A percentile compares a stretch with the other conserved stretches of the same genome.
phyloP scores from a whole-genome alignment of 2,113 vertebrate genomes.

The Myrmophylax atrothorax region DNA sequence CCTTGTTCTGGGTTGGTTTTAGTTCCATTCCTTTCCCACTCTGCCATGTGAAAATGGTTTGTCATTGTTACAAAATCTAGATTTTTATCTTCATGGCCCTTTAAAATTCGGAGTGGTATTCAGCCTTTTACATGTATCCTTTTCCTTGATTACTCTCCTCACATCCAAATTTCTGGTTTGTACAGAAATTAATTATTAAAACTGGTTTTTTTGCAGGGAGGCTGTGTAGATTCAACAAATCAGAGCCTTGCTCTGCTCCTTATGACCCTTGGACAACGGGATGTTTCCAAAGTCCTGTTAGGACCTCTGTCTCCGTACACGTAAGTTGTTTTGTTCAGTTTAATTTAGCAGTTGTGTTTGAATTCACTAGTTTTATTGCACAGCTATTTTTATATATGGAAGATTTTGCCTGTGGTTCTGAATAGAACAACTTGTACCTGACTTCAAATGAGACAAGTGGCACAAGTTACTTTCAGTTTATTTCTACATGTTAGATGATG shows the following conservation, averaged over 20 bases:
- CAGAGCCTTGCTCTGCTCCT: conserved; percentile 91
- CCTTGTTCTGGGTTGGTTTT: not conserved
- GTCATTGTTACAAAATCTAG: not conserved
- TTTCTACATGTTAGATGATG: not conserved
- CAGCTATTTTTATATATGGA: not conserved
- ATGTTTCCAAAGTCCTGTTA: conserved; percentile 94
- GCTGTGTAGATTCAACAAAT: conserved; percentile 94
- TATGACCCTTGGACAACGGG: conserved; percentile 96
- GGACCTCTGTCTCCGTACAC: conserved; percentile 95
- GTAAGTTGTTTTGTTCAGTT: conserved; percentile 79
- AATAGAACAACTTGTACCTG: not conserved
- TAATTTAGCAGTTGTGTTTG: not conserved
- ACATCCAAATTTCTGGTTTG: conserved; percentile 41
- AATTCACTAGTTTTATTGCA: not conserved
- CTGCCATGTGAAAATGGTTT: not conserved
- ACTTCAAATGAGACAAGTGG: not conserved
- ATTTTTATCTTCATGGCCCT: conserved; percentile 18
- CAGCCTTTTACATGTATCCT: not conserved
- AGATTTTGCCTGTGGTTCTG: not conserved
- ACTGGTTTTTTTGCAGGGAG: conserved; percentile 81
- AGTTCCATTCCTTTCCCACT: not conserved
- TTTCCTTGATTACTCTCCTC: not conserved
- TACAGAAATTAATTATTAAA: conserved; percentile 69
- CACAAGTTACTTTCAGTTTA: not conserved
- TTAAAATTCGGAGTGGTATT: not conserved